Base-by-base conservation (phyloP, 2,888 invertebrate genomes). In the Cerastis leucographa region DNA sequence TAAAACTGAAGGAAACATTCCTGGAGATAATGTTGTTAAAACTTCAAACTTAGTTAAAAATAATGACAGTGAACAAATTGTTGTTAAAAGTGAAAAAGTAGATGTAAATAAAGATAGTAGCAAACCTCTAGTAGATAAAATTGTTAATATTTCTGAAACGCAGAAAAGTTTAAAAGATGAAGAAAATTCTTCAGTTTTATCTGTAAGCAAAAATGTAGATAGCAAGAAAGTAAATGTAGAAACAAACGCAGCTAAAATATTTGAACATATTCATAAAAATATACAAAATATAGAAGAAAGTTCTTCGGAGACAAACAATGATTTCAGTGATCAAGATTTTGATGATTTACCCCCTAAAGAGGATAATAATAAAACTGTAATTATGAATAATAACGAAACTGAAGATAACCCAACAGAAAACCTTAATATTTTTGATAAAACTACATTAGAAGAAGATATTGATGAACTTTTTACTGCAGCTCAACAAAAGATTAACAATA, bases 61-160 rank as follows among this genome's bases (percentile, higher is more conserved):
- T 65, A 56, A 71, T 46, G 40, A 68, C 4, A 56, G 17, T 29
- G 62, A 74, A 29, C 35, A 74, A 46, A 65, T 9, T 22, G 1
- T 40, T 56, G 40, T 44, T 62, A 62, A 64, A 70, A 61, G 44
- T n/a, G 71, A 93, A 59, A 90, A 91, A 81, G 87, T 89, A 76
- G 88, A 90, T 65, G 85, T 90, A 69, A 88, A 88, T 79, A 74
- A 72, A 72, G 80, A 86, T 62, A 54, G 14, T 75, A 71, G 44
- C 11, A 83, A 85, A 76, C 72, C 87, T 56, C 81, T 86, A 44
- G 25, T 51, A 70, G 35, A 70, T 70, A 51, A 68, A 25, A 51
- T 61, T 49, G n/a, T 49, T 68, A 70, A 62, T 62, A 14, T 5
- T 62, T 54, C 70, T 54, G 51, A 70, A 71, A 62, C 35, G n/a